Base-by-base conservation (phyloP, 2,113 vertebrate genomes). In the Leptosomus discolor region DNA sequence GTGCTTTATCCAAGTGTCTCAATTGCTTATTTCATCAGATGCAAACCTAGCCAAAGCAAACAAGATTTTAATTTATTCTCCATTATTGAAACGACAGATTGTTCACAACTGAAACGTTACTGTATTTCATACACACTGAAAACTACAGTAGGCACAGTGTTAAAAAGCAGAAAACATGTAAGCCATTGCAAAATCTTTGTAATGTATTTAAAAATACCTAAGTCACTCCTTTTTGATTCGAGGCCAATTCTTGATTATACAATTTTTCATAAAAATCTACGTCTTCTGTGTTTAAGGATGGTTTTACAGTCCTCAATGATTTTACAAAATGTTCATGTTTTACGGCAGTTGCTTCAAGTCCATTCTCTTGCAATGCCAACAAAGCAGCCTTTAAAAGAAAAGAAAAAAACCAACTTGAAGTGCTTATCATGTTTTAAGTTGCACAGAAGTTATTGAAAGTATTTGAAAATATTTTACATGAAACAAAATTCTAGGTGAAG, bases 351-450 rank as follows among this genome's bases (percentile, higher is more conserved):
- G 98, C 98, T 81, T 98, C 97, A 58, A 99, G 98, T 83, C 98
- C 98, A 43, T 98, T 98, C 58, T 99, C 98, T 73, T 99, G 98
- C 37, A 99, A 94, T 12, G 99, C 98, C 97, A 99, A 80, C 74
- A 99, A 98, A 94, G 99, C 99, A 79, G 99, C 99, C 99, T 99
- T 92, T 51, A 88, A 98, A 77, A 87, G 45, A 93, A 56, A 92
- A 43, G 67, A 48, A 7, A 70, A 58, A 3, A 82, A 68, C 57
- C 1, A 78, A 51, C n/a, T 71, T 78, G 2, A 88, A 91, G n/a
- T 58, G 12, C 37, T 74, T 63, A 51, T 27, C 15, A 39, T 34
- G 12, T 27, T 83, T 51, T 36, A 79, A 80, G 37, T 50, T 45
- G 41, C 22, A 74, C 43, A 80, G 6, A 84, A 88, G 21, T 80